These are phyloP conservation scores for Myrmecophaga tridactyla DNA, from an alignment of 2,113 vertebrate species.

Conservation along the genomic window DNA sequence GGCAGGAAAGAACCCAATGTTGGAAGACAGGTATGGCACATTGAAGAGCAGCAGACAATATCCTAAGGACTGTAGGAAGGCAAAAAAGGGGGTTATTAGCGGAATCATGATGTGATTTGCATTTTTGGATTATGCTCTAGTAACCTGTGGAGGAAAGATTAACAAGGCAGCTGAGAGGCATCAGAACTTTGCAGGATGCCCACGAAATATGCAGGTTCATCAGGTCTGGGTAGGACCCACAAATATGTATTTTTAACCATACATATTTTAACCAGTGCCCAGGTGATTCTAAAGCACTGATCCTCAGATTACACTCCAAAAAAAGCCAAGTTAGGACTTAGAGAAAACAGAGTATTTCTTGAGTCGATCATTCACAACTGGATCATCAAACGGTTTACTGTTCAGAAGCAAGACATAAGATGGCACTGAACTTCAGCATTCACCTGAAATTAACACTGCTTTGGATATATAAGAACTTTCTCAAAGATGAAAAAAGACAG, in stretches of 20 bases:
- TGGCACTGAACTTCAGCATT: background rate
- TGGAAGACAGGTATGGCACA: rapidly evolving
- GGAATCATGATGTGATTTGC: background rate
- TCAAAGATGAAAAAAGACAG: background rate
- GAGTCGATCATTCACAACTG: background rate
- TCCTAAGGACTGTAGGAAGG: background rate
- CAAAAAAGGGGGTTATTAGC: background rate
- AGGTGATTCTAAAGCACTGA: background rate
- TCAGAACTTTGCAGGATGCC: background rate
- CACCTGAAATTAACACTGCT: background rate
- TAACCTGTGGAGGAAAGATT: background rate
- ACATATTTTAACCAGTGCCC: background rate
- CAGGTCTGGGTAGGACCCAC: background rate
- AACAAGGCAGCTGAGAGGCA: background rate
- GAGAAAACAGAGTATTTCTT: background rate
- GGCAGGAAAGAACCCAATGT: background rate
- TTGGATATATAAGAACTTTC: background rate
- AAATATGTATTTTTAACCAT: background rate
- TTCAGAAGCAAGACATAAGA: background rate
- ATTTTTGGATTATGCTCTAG: background rate
- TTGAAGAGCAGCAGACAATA: background rate
- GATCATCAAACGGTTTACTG: background rate
- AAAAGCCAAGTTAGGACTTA: background rate
- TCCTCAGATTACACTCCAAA: background rate
- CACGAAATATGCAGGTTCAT: background rate